phyloP scores from a whole-genome alignment of 2,797 vertebrate species.

The Pteropus rufus region DNA sequence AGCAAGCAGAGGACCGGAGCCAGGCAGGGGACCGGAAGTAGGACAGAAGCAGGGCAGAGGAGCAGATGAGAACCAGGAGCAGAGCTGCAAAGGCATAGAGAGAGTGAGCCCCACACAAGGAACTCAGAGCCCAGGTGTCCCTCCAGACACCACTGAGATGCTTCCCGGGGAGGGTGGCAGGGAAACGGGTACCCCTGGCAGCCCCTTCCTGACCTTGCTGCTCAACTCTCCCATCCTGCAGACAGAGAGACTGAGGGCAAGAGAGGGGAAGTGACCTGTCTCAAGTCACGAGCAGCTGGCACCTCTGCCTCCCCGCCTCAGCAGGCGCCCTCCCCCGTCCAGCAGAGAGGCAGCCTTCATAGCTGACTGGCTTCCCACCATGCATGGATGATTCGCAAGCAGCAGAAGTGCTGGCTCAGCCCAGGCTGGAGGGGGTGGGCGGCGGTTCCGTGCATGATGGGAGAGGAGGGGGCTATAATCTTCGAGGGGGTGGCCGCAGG shows the following conservation, averaged over 20 bases:
- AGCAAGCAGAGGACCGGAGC: background rate
- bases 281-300: background rate
- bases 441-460: background rate
- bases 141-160: background rate
- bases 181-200: accelerated
- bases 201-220: background rate
- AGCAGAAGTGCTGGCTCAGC: background rate
- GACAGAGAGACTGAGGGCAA: background rate
- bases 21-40: background rate
- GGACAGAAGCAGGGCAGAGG: background rate
- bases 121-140: accelerated
- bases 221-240: background rate
- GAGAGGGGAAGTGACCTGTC: background rate
- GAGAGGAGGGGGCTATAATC: background rate
- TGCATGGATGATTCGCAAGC: background rate
- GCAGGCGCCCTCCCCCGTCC: background rate
- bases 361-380: background rate
- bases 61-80: background rate
- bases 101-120: accelerated
- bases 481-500: too few relatives aligned
- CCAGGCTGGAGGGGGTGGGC: background rate
- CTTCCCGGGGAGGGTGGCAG: background rate
- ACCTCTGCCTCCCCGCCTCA: background rate
- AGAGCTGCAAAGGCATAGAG: background rate
- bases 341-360: background rate